phyloP scores from a whole-genome alignment of 2,888 invertebrate species.

The Volucella zonaria region DNA sequence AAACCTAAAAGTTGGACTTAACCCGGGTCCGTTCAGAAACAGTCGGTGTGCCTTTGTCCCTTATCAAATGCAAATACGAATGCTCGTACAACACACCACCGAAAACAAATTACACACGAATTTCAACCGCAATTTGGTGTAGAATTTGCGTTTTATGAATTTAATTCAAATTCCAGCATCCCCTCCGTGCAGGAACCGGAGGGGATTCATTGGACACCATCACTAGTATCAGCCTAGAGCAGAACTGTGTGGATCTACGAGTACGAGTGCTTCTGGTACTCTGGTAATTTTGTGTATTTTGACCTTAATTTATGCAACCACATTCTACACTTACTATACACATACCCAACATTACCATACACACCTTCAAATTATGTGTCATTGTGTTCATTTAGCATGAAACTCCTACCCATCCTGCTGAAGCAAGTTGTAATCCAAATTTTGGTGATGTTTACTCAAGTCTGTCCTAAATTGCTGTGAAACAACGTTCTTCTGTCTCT shows the following conservation, averaged over 20 bases:
- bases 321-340: slow-evolving; percentile 56
- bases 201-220: neutral
- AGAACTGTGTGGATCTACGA: neutral
- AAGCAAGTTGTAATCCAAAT: slow-evolving; percentile 68
- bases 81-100: neutral
- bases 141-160: slow-evolving; percentile 71
- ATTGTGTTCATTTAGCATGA: slow-evolving; percentile 66
- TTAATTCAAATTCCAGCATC: slow-evolving; percentile 54
- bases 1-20: neutral
- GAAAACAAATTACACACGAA: slow-evolving; percentile 67
- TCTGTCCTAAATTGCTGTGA: slow-evolving; percentile 35
- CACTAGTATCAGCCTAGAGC: neutral
- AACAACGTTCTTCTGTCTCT: slow-evolving; percentile 32
- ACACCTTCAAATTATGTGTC: slow-evolving; percentile 62
- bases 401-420: slow-evolving; percentile 24
- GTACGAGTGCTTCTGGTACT: neutral
- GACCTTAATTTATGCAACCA: slow-evolving; percentile 72
- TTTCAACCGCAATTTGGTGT: slow-evolving; percentile 63
- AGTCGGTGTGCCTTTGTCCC: slow-evolving; percentile 19
- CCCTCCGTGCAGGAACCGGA: neutral
- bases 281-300: slow-evolving; percentile 36
- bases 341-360: slow-evolving; percentile 49
- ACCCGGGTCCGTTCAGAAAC: slow-evolving; percentile 21
- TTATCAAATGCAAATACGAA: slow-evolving; percentile 58
- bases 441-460: slow-evolving; percentile 70